A percentile compares a stretch with the other conserved stretches of the same genome.
Conservation (phyloP, 2,113 vertebrate species). For the Nothobranchius kuhntae region DNA sequence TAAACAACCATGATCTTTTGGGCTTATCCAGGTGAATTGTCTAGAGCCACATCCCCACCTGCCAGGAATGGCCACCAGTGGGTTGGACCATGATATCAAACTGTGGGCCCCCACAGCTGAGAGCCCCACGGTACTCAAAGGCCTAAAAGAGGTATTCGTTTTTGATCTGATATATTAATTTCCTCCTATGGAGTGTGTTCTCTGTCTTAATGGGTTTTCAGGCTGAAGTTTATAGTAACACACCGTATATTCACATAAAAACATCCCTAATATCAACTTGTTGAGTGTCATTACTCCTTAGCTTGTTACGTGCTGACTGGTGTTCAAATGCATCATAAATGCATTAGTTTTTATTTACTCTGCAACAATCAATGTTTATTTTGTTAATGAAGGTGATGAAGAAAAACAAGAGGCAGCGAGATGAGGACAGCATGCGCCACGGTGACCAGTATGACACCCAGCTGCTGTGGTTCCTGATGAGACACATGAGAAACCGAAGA, state of each 20-base stretch:
- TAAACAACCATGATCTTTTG: neutral
- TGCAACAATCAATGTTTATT: neutral
- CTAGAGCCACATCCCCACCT: slow-evolving; percentile 93
- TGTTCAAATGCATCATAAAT: no score
- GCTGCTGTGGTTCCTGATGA: slow-evolving; percentile 97
- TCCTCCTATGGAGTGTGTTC: neutral
- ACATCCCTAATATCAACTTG: no score
- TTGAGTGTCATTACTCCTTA: no score
- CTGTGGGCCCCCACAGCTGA: slow-evolving; percentile 94
- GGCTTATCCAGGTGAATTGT: slow-evolving; percentile 86
- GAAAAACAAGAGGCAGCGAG: slow-evolving; percentile 94
- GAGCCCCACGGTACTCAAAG: slow-evolving; percentile 84
- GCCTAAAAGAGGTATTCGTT: slow-evolving; percentile 85
- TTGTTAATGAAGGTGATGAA: slow-evolving; percentile 86
- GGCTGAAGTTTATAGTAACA: no score
- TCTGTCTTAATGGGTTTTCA: no score
- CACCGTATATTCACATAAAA: no score
- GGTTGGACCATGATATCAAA: slow-evolving; percentile 93
- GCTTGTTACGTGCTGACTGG: no score
- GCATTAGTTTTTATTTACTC: neutral
- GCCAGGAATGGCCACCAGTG: slow-evolving; percentile 91
- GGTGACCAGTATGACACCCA: slow-evolving; percentile 94
- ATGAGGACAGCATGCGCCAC: slow-evolving; percentile 90
- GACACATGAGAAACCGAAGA: slow-evolving; percentile 91
- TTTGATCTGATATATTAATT: neutral